phyloP scores from a whole-genome alignment of 2,888 invertebrate genomes.

The Nymphalis polychloros region DNA sequence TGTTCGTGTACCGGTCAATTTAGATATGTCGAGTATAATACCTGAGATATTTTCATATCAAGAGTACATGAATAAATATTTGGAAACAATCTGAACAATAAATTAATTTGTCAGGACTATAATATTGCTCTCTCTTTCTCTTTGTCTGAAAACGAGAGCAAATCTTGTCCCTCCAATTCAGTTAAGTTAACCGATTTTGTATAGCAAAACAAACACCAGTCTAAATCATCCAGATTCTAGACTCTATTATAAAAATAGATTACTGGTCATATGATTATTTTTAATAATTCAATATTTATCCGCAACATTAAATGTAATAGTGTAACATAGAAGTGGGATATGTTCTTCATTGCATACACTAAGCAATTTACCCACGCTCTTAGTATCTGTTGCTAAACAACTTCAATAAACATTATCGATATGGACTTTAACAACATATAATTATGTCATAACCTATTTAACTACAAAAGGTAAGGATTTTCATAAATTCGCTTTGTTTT shows the following conservation, averaged over 20 bases:
- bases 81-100: no score
- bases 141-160: no score
- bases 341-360: constrained; percentile 23
- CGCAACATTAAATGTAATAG: constrained; percentile 18
- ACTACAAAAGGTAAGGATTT: constrained; percentile 4
- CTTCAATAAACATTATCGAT: neutral
- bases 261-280: neutral
- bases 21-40: no score
- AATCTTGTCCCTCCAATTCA: no score
- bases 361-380: constrained; percentile 28
- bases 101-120: no score
- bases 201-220: no score
- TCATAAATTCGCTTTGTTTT: constrained; percentile 6
- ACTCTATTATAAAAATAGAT: neutral
- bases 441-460: neutral
- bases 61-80: no score
- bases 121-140: no score
- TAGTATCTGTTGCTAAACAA: constrained; percentile 22
- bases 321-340: constrained; percentile 24
- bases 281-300: neutral
- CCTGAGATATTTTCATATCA: no score
- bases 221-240: no score
- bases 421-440: neutral
- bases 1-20: no score
- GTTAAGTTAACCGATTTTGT: no score